Base-by-base conservation (phyloP, 2,888 invertebrate species). In the Eupeodes luniger region DNA sequence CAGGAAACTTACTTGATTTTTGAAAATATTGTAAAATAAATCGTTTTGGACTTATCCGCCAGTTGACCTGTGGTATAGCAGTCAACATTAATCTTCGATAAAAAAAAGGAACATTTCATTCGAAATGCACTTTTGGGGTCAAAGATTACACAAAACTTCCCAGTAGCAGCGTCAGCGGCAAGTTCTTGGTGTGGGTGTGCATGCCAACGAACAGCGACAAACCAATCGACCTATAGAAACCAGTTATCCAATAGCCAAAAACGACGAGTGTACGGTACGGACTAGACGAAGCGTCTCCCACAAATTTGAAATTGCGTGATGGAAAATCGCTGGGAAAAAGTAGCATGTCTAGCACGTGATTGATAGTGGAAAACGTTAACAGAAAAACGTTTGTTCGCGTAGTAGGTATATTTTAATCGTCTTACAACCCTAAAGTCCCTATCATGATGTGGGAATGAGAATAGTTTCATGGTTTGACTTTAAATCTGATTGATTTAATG, bases 301-400 rank as follows among this genome's bases (percentile, higher is more conserved):
- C 75, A 75, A 75, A 5, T 75, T 69, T 69, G 76, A 75, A 70
- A 66, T 87, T 87, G 87, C 87, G 87, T 87, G 87, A 87, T 70
- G 34, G 74, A 51, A 69, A 86, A 74, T 61, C 64, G 49, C 36
- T 40, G 59, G 53, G 40, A 72, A 27, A 80, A 72, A 74, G 59
- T 84, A 57, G 87, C 87, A 85, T 88, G 88, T 75, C 88, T 81
- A 34, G 47, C 16, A 55, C 51, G 81, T 88, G 88, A 88, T 85
- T 88, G 77, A 81, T 88, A 62, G 85, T 72, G 57, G 77, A 57
- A 81, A 74, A 69, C 62, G 53, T 84, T 84, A 66, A 77, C 80
- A 72, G n/a, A 80, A 53, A 74, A 40, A 69, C 27, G 27, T 27
- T 27, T 2, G 16, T 69, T 53, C 69, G 55, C 69, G 55, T 55